Base-by-base conservation (phyloP, 2,113 vertebrate species). In the Amphilophus citrinellus region DNA sequence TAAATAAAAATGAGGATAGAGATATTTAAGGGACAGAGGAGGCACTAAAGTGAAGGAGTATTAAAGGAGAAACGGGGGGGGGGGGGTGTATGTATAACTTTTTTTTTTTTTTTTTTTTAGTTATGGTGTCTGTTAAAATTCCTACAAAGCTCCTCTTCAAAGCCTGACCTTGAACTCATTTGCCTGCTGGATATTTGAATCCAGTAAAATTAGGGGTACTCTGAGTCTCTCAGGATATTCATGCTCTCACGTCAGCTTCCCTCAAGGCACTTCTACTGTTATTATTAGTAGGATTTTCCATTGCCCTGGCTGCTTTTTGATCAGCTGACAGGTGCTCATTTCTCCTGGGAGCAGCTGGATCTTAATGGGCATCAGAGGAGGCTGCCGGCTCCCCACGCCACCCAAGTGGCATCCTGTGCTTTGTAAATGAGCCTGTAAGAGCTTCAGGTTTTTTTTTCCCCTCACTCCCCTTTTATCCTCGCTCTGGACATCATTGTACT, bases 381-480 rank as follows among this genome's bases (percentile, higher is more conserved):
- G 61, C 65, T 62, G 63, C 59, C 9, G 20, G 58, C 83, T 77
- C 57, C 57, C 73, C 35, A 68, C 59, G 62, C 87, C 79, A 84
- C 87, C 88, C 87, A 86, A 91, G 87, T 94, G 88, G 92, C 91
- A 91, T 66, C 77, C 62, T 57, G 77, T 35, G 57, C 61, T 62
- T 83, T 89, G 84, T 85, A 93, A 94, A 94, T 88, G 83, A 92
- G 87, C 83, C 79, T 84, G 85, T 91, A 90, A 87, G 87, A 85
- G 80, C 62, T 18, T 47, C 63, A 14, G 10, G 0, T 22, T 63
- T 18, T 63, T 39, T n/a, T 3, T 18, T 0, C 13, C 42, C 13
- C 42, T 42, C 10, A 10, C 10, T 11, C 10, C 39, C 47, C n/a
- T 20, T 50, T 42, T 22, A 13, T 56, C 11, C 61, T 59, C 63